Evolutionary conservation across 2,797 vertebrate genomes (phyloP), one percentile per base, ranked within the genome.

Genomic region (Myioborus melanocephalus): DNA sequence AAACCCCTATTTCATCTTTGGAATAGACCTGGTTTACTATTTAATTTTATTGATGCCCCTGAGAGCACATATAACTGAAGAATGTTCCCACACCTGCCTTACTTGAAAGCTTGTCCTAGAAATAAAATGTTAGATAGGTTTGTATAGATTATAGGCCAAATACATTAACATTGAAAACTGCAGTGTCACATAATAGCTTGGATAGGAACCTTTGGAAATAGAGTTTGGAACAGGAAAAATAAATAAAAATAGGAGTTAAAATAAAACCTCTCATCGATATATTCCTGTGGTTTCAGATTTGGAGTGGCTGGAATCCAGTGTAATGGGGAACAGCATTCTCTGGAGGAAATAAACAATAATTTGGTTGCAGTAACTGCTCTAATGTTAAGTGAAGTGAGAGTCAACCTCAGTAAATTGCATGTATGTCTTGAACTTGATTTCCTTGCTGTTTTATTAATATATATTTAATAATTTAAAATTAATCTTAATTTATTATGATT

Each of bases 221-320:
- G 3, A 21, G 77, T 79, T 80, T 50, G 8, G 49, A 68, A 6
- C 30, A 61, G 37, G 5, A 41, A 64, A 88, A 44, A 60, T 86
- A 44, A 4, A 43, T 14, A 47, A 26, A 49, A 50, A 50, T 16
- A 55, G 17, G 17, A 52, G 7, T 49, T 73, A 50, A 83, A 73
- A 80, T 87, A 23, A 87, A 50, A 32, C 2, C 7, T 47, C 19
- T 66, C 4, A 8, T 13, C 11, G 32, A 72, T 69, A n/a, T 24
- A 34, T 7, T 1, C 7, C 4, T 21, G 1, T 75, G 1, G 0
- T 30, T 50, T 55, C 32, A 77, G 32, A 28, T 39, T 49, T 55
- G 23, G 32, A 41, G 34, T 26, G 30, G 44, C 23, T 83, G 22
- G 19, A 44, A 61, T 44, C 21, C 11, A 32, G 8, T 1, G 0